Evolutionary conservation across 2,113 vertebrate species (phyloP), one percentile per base, ranked within the genome.

Genomic region (Plotosus lineatus): DNA sequence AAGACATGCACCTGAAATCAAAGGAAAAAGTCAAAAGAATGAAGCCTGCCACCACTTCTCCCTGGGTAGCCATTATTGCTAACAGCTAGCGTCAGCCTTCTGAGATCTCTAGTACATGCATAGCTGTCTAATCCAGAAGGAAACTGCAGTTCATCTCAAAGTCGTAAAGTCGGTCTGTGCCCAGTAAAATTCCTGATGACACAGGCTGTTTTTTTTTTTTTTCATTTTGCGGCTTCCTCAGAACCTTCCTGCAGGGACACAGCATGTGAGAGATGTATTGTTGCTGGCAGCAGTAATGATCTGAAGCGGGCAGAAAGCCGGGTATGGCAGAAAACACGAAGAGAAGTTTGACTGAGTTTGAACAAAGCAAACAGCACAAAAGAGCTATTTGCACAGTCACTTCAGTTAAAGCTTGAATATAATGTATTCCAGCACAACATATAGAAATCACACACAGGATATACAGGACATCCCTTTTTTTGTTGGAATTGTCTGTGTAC

Each of bases 271-370:
- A 31, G 79, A 83, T 82, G 74, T 81, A 82, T 77, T 82, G 80
- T 82, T 86, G 42, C 68, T 84, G 85, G 76, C 76, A 75, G 76
- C 81, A 84, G 72, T 84, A 78, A 84, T 82, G 77, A 72, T 79
- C 82, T 58, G 79, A 58, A 51, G 69, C 42, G 76, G 84, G 69
- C 40, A 69, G 83, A 80, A 77, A 44, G 69, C 44, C 26, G 63
- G 76, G 17, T 28, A 61, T 79, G 80, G 68, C 78, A 36, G 71
- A 72, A 73, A 84, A 81, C 75, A 81, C 51, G 77, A 36, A 66
- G 60, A 53, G 28, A 44, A 33, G 42, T 61, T 51, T 48, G n/a
- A n/a, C 66, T 44, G 31, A 66, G 6, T 38, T n/a, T 69, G 80
- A 66, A 76, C 63, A 77, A 69, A 76, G 61, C 50, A 51, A 50